These are phyloP conservation scores for Myrmecobius fasciatus DNA, from an alignment of 2,113 vertebrate species.

Conservation along the genomic window DNA sequence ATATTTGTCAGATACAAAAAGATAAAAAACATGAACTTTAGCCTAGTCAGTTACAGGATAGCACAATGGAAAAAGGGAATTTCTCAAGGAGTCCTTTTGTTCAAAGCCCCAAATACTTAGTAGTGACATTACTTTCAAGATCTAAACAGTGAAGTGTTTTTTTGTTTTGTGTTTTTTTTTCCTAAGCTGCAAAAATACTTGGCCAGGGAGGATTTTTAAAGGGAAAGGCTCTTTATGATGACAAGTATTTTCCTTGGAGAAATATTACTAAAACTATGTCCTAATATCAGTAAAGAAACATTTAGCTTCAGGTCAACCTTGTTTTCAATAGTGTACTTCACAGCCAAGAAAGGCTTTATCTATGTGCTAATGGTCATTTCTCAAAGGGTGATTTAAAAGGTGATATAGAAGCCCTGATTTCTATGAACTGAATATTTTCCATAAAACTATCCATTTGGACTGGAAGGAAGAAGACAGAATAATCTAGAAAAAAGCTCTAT, in stretches of 20 bases:
- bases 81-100: slow-evolving; percentile 30
- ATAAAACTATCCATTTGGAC: background rate
- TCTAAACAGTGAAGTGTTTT: background rate
- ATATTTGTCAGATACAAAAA: slow-evolving; percentile 10
- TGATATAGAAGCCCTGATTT: background rate
- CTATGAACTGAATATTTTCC: background rate
- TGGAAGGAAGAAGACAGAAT: background rate
- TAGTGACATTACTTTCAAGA: slow-evolving; percentile 33
- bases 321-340: background rate
- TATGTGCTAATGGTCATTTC: no score
- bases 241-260: slow-evolving; percentile 19
- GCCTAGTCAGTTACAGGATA: background rate
- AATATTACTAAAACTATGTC: slow-evolving; percentile 12
- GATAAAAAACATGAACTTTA: slow-evolving; percentile 8
- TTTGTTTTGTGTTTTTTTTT: background rate
- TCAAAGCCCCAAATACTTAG: slow-evolving; percentile 21
- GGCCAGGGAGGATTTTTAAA: background rate
- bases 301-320: background rate
- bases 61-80: background rate
- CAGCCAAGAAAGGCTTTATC: background rate
- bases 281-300: background rate
- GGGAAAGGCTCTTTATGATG: background rate
- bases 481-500: background rate
- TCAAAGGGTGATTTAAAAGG: background rate
- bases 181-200: background rate